phyloP scores from a whole-genome alignment of 2,797 vertebrate genomes.

The Spinibarbus caldwelli region DNA sequence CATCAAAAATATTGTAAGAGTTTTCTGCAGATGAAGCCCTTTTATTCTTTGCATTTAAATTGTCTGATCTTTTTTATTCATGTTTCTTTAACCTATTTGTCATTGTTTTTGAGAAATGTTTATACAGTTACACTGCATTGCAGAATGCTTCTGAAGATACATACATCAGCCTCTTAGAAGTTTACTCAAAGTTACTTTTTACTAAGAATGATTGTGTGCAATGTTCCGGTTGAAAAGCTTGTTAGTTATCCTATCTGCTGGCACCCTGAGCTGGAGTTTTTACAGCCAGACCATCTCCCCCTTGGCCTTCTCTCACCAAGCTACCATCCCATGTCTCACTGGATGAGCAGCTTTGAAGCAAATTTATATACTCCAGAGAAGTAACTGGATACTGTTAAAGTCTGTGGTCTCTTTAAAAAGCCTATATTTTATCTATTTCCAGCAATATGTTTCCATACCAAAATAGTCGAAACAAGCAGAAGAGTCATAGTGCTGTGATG shows the following conservation, averaged over 20 bases:
- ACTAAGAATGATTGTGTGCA: conserved; percentile 33
- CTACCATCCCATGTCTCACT: conserved; percentile 27
- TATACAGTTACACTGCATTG: background rate
- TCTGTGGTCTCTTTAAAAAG: conserved; percentile 14
- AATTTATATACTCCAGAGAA: conserved; percentile 40
- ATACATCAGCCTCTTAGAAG: background rate
- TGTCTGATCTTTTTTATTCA: background rate
- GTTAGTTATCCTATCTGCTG: conserved; percentile 39
- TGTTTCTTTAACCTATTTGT: background rate
- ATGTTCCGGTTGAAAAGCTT: conserved; percentile 26
- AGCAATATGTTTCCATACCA: conserved; percentile 5
- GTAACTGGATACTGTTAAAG: conserved; percentile 30
- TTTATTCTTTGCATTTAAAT: background rate
- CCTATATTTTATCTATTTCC: conserved; percentile 4
- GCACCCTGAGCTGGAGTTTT: conserved; percentile 11
- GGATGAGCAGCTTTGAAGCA: conserved; percentile 31
- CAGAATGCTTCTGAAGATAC: background rate
- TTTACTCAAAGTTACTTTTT: conserved; percentile 22
- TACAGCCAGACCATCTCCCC: conserved; percentile 29
- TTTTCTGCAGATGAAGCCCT: background rate
- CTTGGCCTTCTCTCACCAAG: conserved; percentile 35
- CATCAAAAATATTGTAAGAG: accelerated
- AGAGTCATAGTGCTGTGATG: background rate
- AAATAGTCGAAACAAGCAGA: conserved; percentile 6
- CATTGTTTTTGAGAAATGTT: background rate